phyloP scores from a whole-genome alignment of 2,888 invertebrate species.

The Melikaiella ostensackeni region DNA sequence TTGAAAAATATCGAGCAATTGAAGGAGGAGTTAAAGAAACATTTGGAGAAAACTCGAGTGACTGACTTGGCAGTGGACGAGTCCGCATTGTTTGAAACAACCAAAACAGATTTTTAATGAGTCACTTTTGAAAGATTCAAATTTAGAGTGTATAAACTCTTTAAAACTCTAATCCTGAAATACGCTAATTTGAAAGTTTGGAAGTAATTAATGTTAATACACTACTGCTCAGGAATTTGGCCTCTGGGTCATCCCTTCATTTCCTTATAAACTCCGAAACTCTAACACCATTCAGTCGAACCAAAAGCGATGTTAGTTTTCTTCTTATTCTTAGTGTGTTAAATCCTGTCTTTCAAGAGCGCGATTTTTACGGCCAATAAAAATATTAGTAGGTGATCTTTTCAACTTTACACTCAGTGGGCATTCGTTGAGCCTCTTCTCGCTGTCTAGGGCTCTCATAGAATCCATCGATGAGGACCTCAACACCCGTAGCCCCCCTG shows the following conservation, averaged over 20 bases:
- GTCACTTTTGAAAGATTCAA: too few species aligned
- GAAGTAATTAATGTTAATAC: background rate
- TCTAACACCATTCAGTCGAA: conserved; percentile 3
- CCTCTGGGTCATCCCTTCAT: background rate
- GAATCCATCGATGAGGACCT: conserved; percentile 20
- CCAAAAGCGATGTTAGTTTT: conserved; percentile 17
- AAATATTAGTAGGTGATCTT: conserved; percentile 69
- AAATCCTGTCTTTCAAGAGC: conserved; percentile 43
- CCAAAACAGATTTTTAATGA: too few species aligned
- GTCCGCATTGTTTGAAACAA: too few species aligned
- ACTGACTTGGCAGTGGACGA: too few species aligned
- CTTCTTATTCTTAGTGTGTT: conserved; percentile 1
- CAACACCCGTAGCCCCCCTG: conserved; percentile 8
- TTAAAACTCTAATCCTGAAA: background rate
- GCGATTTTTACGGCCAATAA: conserved; percentile 72
- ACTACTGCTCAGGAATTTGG: background rate
- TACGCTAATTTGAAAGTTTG: background rate
- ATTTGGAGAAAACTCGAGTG: too few species aligned
- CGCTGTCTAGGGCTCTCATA: conserved; percentile 42
- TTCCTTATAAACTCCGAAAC: conserved; percentile 19
- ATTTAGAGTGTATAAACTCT: background rate
- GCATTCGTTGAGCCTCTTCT: conserved; percentile 43
- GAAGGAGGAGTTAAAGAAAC: too few species aligned
- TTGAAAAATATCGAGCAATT: too few species aligned
- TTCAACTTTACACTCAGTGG: conserved; percentile 33